These are phyloP conservation scores for Chelonus insularis DNA, from an alignment of 1,140 invertebrate genomes.

Conservation along the genomic window DNA sequence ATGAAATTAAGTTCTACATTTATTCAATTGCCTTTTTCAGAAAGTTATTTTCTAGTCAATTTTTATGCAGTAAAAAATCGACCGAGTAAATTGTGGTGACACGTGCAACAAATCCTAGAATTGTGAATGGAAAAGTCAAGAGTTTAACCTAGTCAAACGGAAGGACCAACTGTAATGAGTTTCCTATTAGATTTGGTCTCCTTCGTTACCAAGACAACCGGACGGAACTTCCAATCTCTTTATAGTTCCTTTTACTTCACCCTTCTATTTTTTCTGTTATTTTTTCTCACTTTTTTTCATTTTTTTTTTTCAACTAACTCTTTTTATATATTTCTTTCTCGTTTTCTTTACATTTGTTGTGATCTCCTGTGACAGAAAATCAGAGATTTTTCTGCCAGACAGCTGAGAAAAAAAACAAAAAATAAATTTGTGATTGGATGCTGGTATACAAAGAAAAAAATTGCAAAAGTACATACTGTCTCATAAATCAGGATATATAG, in stretches of 20 bases:
- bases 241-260: slow-evolving; percentile 21
- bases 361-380: not conserved
- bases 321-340: not conserved
- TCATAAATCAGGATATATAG: not conserved
- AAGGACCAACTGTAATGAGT: slow-evolving; percentile 54
- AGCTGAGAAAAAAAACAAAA: not conserved
- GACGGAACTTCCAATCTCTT: slow-evolving; percentile 40
- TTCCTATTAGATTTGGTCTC: slow-evolving; percentile 57
- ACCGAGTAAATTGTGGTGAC: slow-evolving; percentile 26
- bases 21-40: too few relatives aligned
- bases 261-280: slow-evolving; percentile 1
- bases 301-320: not conserved
- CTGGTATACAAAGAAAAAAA: not conserved
- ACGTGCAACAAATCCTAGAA: slow-evolving; percentile 21
- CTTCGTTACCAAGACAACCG: slow-evolving; percentile 44
- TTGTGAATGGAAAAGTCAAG: slow-evolving; percentile 37
- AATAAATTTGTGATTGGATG: not conserved
- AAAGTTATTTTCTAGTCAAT: too few relatives aligned
- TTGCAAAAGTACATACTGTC: not conserved
- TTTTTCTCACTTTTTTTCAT: slow-evolving; percentile 16
- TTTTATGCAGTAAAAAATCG: not conserved
- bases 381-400: not conserved
- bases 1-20: too few relatives aligned
- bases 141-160: slow-evolving; percentile 52
- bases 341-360: not conserved